Conservation (phyloP, 2,888 invertebrate genomes). For the Cheilosia impressa region DNA sequence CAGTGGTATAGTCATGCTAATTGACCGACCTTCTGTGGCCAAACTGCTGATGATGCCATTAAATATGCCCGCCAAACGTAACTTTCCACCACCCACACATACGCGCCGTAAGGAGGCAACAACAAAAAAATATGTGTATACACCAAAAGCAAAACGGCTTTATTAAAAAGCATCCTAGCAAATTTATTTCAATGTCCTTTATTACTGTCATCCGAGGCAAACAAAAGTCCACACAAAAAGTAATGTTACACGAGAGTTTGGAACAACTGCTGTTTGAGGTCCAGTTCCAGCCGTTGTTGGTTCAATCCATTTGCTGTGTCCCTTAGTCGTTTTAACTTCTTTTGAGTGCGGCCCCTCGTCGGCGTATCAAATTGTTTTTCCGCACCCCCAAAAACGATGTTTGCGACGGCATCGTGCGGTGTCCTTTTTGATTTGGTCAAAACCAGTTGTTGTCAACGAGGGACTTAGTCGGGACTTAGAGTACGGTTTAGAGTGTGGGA, state of each 20-base stretch:
- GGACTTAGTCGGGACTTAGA: slow-evolving; percentile 17
- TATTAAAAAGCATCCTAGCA: slow-evolving; percentile 65
- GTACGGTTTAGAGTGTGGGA: neutral
- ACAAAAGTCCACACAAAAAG: slow-evolving; percentile 14
- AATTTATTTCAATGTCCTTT: slow-evolving; percentile 63
- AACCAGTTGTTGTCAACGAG: slow-evolving; percentile 38
- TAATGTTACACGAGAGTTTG: slow-evolving; percentile 18
- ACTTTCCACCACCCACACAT: slow-evolving; percentile 8
- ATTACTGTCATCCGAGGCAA: slow-evolving; percentile 36
- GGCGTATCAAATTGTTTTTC: slow-evolving; percentile 38
- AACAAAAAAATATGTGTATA: neutral
- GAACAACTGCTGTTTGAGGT: slow-evolving; percentile 64
- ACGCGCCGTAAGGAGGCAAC: neutral
- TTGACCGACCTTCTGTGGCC: slow-evolving; percentile 22
- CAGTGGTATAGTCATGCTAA: neutral
- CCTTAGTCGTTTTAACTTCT: slow-evolving; percentile 43
- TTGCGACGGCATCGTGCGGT: slow-evolving; percentile 48
- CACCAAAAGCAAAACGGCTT: slow-evolving; percentile 40
- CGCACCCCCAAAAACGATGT: slow-evolving; percentile 14
- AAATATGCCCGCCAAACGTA: slow-evolving; percentile 23
- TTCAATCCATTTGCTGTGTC: slow-evolving; percentile 55
- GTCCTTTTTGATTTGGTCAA: slow-evolving; percentile 64
- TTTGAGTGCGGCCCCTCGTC: slow-evolving; percentile 12
- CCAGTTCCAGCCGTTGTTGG: slow-evolving; percentile 48
- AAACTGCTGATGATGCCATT: slow-evolving; percentile 31